Conservation (phyloP, 92 coral and sea anemone genomes). For the Pocillopora meandrina region DNA sequence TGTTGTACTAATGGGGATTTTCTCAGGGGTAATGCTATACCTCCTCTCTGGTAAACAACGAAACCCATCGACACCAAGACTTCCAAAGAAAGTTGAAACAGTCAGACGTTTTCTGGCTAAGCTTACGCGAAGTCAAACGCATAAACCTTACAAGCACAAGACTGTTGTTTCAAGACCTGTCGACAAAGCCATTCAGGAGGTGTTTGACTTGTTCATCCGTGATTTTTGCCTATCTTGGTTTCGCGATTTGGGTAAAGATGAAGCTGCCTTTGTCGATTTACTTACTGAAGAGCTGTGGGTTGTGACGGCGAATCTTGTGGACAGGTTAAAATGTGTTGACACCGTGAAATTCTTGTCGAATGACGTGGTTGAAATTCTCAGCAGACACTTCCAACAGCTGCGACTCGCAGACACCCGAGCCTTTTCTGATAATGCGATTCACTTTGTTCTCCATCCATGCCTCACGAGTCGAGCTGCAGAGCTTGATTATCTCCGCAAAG, state of each 20-base stretch:
- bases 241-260: constrained; percentile 90
- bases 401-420: constrained; percentile 85
- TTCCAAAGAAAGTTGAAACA: constrained; percentile 58
- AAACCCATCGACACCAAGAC: constrained; percentile 73
- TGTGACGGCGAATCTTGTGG: constrained; percentile 73
- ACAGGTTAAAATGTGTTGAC: constrained; percentile 78
- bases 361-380: constrained; percentile 89
- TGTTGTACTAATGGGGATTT: constrained; percentile 79
- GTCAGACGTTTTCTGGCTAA: constrained; percentile 79
- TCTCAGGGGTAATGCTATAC: constrained; percentile 75
- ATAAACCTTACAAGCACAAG: constrained; percentile 81
- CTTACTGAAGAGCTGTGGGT: constrained; percentile 95
- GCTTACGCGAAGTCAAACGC: constrained; percentile 66
- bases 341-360: constrained; percentile 90
- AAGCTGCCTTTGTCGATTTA: constrained; percentile 86
- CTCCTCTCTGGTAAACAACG: constrained; percentile 85
- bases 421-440: constrained; percentile 77
- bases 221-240: constrained; percentile 99
- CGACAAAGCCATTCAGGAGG: constrained; percentile 92
- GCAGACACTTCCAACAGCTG: constrained; percentile 90
- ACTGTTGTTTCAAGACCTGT: constrained; percentile 86
- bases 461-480: constrained; percentile 76
- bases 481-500: constrained; percentile 79
- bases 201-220: constrained; percentile 90
- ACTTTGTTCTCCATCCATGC: constrained; percentile 91